Evolutionary conservation across 92 coral and sea anemone species (phyloP), one percentile per base, ranked within the genome.

Genomic region (Virgularia gustaviana): DNA sequence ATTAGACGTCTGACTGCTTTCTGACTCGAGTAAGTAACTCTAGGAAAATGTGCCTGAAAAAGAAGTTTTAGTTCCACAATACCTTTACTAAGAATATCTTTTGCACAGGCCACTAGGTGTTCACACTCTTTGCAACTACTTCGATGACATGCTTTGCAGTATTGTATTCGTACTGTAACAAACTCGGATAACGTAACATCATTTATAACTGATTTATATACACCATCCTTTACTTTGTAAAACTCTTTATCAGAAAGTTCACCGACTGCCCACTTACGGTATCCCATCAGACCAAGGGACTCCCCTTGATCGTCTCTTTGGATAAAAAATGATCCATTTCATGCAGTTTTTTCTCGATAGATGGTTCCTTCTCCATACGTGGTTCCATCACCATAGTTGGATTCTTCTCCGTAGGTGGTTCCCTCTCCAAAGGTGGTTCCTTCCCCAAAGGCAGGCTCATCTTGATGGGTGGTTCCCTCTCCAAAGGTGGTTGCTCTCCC

Each of bases 1-100:
- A 79, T 79, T n/a, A 79, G 56, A 52, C 78, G 70, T 55, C 78
- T 60, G 15, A 83, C 39, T 38, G 83, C 79, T 65, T 83, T 77
- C 25, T 83, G 75, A 22, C 83, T 70, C 63, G 58, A 79, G 61
- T 79, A 79, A 60, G 35, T 25, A 9, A 25, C 42, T 25, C 67
- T 25, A 60, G 67, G 43, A 60, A 60, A 60, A 60, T 60, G 39
- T 16, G 67, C 42, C 67, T 60, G 41, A 25, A 60, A 60, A 28
- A 32, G 22, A 4, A 25, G 55, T 72, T 72, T 72, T 52, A 55
- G 78, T 55, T 55, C 45, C 67, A 72, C 78, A 72, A 72, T 60
- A 60, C 67, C 38, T 60, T 28, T 60, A 60, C 42, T 60, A 9
- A 28, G 67, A 60, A 60, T 31, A 60, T 60, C 41, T 60, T 60